Percentiles rank a stretch among this genome's conserved stretches.
phyloP scores from a whole-genome alignment of 2,888 invertebrate species.

The Agrotis clavis region DNA sequence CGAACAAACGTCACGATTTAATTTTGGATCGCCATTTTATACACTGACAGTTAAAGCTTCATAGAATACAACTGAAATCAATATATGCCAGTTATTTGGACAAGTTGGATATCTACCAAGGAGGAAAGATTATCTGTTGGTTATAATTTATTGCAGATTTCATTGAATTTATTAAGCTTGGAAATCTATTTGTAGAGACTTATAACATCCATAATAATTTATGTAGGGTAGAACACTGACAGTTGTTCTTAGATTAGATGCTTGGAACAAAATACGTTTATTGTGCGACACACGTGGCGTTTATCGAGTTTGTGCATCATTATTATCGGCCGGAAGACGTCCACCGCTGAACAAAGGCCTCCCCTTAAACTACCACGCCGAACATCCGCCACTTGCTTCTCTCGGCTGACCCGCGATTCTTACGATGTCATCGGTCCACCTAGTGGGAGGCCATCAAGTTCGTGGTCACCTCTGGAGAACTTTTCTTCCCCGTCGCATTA shows the following conservation, averaged over 20 bases:
- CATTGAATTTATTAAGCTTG: slow-evolving; percentile 2
- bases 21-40: slow-evolving; percentile 38
- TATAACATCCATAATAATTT: neutral
- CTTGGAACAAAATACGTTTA: neutral
- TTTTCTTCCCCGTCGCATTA: no score
- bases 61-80: slow-evolving; percentile 48
- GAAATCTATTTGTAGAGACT: neutral
- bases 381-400: no score
- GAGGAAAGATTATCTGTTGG: slow-evolving; percentile 37
- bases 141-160: slow-evolving; percentile 8
- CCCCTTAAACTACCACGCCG: no score
- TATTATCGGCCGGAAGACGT: no score
- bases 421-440: no score
- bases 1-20: slow-evolving; percentile 4
- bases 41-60: slow-evolving; percentile 45
- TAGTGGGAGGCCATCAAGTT: no score
- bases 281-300: no score
- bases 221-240: no score
- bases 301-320: no score
- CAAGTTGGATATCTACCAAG: slow-evolving; percentile 51
- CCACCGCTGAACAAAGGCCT: no score
- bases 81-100: slow-evolving; percentile 49
- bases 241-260: neutral
- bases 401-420: no score
- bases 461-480: no score